These are phyloP conservation scores for Halichondria panicea DNA, from an alignment of 37 sponge, comb jelly and placozoan genomes.

Conservation along the genomic window DNA sequence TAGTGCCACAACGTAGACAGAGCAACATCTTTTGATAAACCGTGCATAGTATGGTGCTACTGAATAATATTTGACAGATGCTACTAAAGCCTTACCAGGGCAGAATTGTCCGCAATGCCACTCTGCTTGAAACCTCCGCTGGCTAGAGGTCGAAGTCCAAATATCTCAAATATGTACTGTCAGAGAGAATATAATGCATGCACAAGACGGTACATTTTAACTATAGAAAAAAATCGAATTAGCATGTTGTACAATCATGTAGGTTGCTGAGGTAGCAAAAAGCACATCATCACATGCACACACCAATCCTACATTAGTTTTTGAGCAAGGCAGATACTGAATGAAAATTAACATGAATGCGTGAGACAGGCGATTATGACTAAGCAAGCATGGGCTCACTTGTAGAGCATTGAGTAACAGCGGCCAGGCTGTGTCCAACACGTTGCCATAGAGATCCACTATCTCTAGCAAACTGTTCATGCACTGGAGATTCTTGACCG, in stretches of 20 bases:
- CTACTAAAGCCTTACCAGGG: conserved; percentile 64
- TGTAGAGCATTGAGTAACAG: conserved; percentile 80
- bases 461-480: conserved; percentile 75
- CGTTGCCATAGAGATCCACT: conserved; percentile 84
- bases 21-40: too few relatives aligned
- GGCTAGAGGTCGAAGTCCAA: conserved; percentile 27
- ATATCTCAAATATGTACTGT: conserved; percentile 44
- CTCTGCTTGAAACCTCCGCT: conserved; percentile 32
- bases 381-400: conserved; percentile 9
- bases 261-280: too few relatives aligned
- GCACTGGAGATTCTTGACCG: conserved; percentile 90
- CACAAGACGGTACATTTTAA: neutral
- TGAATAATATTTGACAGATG: too few relatives aligned
- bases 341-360: too few relatives aligned
- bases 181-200: neutral
- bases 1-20: too few relatives aligned
- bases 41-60: too few relatives aligned
- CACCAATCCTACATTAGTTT: too few relatives aligned
- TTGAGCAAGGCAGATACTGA: too few relatives aligned
- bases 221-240: too few relatives aligned
- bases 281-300: too few relatives aligned
- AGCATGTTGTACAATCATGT: too few relatives aligned
- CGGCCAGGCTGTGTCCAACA: conserved; percentile 82
- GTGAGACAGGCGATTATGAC: neutral
- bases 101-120: conserved; percentile 27